These are phyloP conservation scores for Pterostichus niger DNA, from an alignment of 2,888 invertebrate species.

Conservation along the genomic window DNA sequence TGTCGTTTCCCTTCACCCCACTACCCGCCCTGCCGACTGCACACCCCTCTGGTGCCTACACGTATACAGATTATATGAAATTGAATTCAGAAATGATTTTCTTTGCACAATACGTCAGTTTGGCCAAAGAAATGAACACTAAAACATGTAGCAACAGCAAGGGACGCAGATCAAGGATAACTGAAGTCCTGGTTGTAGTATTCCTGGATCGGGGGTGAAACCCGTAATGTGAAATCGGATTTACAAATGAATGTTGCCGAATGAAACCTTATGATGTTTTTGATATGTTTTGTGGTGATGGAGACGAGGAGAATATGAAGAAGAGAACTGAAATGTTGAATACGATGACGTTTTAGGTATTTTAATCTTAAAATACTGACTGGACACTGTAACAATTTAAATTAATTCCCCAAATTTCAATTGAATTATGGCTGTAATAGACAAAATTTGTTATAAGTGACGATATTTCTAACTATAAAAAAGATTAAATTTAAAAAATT, in stretches of 20 bases:
- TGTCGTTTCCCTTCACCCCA: not conserved
- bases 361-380: too few relatives aligned
- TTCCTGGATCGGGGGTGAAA: slow-evolving; percentile 20
- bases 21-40: not conserved
- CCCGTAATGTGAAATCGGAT: slow-evolving; percentile 40
- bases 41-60: slow-evolving; percentile 17
- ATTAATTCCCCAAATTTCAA: too few relatives aligned
- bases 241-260: slow-evolving; percentile 41
- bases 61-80: slow-evolving; percentile 63
- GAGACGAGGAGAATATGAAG: too few relatives aligned
- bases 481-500: too few relatives aligned
- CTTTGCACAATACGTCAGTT: slow-evolving; percentile 58
- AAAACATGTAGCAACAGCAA: slow-evolving; percentile 54
- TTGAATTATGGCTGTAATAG: too few relatives aligned
- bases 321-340: too few relatives aligned
- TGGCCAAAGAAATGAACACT: slow-evolving; percentile 64
- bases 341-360: too few relatives aligned
- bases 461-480: too few relatives aligned
- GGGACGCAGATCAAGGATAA: slow-evolving; percentile 51
- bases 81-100: slow-evolving; percentile 66
- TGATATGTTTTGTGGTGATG: slow-evolving; percentile 14
- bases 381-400: too few relatives aligned
- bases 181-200: slow-evolving; percentile 18
- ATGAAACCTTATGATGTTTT: slow-evolving; percentile 32
- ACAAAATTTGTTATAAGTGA: too few relatives aligned